Evolutionary conservation across 1,140 invertebrate genomes (phyloP), one percentile per base, ranked within the genome.

Genomic region (Dendrolimus punctatus): DNA sequence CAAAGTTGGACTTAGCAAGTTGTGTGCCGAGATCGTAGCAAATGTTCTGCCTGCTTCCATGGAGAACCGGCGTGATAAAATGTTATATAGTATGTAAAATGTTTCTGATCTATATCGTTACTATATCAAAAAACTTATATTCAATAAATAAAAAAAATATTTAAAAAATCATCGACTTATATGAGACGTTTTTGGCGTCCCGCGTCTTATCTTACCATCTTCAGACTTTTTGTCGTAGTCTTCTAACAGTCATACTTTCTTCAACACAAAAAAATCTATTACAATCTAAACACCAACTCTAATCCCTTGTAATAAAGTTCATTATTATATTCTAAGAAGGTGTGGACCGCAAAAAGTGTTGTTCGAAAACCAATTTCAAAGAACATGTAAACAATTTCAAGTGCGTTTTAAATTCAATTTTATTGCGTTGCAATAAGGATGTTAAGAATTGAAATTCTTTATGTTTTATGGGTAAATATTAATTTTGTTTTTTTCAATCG

Each of bases 141-240:
- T 6, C 23, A 8, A 39, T 37, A 49, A 49, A 37, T 8, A 49
- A 8, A 40, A 41, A 52, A 40, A 49, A 56, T 55, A 57, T 66
- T 65, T 60, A 64, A 7, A 9, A 23, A 23, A 23, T 23, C 23
- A 23, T 23, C 23, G 23, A 23, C 23, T 23, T 23, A 23, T 23
- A 23, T 23, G 23, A 42, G 45, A 57, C 49, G 41, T 71, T 71
- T 48, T 75, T 76, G 67, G 78, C 62, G 65, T 69, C 55, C 53
- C 60, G 60, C 56, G 63, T 62, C 60, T 69, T 69, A 68, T 64
- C 56, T 49, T 38, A 49, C 40, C 39, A 57, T 53, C 57, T 46
- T 7, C n/a, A 49, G 23, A 57, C 55, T 66, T 66, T 62, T 58
- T 63, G 47, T 56, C 10, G 38, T 51, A 5, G 39, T 10, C 23